phyloP scores from a whole-genome alignment of 2,113 vertebrate genomes.

The Paramormyrops kingsleyae region DNA sequence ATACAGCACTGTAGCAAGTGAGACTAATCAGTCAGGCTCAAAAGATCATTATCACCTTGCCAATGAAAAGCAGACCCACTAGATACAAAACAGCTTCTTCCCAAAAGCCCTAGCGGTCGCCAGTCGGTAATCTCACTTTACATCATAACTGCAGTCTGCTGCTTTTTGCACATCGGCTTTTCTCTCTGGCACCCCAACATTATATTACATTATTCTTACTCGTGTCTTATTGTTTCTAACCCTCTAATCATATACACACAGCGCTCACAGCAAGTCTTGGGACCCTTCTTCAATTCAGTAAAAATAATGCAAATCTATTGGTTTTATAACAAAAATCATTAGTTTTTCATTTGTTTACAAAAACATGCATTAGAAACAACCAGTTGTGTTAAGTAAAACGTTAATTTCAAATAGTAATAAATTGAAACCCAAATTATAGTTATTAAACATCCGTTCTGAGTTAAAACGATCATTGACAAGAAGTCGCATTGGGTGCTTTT shows the following conservation, averaged over 20 bases:
- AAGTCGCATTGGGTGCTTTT: neutral
- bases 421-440: neutral
- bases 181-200: neutral
- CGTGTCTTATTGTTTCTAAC: neutral
- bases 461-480: neutral
- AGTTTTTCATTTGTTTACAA: neutral
- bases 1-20: neutral
- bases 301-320: neutral
- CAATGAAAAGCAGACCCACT: neutral
- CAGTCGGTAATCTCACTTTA: neutral
- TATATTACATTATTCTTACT: neutral
- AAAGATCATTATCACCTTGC: neutral
- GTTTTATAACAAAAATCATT: neutral
- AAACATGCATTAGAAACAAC: neutral
- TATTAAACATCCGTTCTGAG: neutral
- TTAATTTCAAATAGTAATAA: neutral
- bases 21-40: neutral
- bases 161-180: neutral
- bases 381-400: neutral
- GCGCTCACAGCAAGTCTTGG: neutral
- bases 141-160: neutral
- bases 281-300: neutral
- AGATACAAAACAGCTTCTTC: neutral
- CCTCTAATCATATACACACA: neutral
- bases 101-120: neutral